Evolutionary conservation across 1,140 invertebrate genomes (phyloP).

Genomic region (Anagrus nilaparvatae): DNA sequence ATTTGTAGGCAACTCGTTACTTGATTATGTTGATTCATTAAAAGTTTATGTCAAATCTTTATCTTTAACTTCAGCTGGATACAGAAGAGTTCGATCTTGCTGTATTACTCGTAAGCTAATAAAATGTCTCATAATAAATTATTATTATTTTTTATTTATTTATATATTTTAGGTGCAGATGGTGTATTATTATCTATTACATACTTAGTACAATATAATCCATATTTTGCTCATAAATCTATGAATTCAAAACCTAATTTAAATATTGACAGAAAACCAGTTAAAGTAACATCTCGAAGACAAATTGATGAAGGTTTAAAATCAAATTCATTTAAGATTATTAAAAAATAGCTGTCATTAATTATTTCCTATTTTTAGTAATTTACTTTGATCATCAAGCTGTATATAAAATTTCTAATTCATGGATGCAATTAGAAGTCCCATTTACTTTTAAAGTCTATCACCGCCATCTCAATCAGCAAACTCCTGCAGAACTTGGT

Average conservation of each 20-base stretch:
- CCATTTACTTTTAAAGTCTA: slow-evolving; percentile 31
- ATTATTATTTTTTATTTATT: background rate
- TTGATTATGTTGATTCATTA: slow-evolving; percentile 27
- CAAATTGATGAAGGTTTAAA: slow-evolving; percentile 26
- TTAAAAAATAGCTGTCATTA: slow-evolving; percentile 3
- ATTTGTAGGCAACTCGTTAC: slow-evolving; percentile 19
- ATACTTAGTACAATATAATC: slow-evolving; percentile 32
- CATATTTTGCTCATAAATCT: slow-evolving; percentile 17
- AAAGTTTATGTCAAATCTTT: slow-evolving; percentile 29
- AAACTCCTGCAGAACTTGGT: slow-evolving; percentile 30
- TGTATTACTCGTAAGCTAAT: slow-evolving; percentile 25
- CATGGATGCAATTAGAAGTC: slow-evolving; percentile 16
- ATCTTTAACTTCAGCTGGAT: slow-evolving; percentile 29
- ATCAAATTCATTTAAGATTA: background rate
- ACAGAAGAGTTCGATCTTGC: slow-evolving; percentile 31
- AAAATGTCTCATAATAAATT: background rate
- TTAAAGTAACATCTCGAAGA: slow-evolving; percentile 29
- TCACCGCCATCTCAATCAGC: slow-evolving; percentile 30
- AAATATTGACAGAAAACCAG: slow-evolving; percentile 21
- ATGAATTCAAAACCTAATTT: slow-evolving; percentile 23
- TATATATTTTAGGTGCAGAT: slow-evolving; percentile 19
- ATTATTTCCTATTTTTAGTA: slow-evolving; percentile 20
- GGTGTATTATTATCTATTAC: slow-evolving; percentile 22
- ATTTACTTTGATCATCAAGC: slow-evolving; percentile 31
- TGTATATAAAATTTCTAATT: slow-evolving; percentile 26